These are phyloP conservation scores for Aramus guarauna DNA, from an alignment of 2,113 vertebrate species.

Conservation along the genomic window DNA sequence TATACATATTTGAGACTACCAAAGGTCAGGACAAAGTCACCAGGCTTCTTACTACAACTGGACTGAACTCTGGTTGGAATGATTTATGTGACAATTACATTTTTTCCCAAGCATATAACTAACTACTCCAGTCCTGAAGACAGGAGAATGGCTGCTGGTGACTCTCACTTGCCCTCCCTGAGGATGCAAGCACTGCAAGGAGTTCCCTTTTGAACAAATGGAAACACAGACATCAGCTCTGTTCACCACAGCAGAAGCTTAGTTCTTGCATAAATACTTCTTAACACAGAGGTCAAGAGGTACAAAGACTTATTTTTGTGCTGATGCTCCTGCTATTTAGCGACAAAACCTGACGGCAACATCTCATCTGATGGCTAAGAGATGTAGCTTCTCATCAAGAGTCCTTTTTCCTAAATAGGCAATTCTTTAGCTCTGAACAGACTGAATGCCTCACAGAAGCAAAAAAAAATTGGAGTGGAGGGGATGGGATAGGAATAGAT, in stretches of 20 bases:
- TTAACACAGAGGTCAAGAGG: background rate
- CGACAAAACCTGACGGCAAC: background rate
- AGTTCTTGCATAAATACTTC: background rate
- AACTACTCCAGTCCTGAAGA: background rate
- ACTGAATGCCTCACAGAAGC: background rate
- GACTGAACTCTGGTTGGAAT: background rate
- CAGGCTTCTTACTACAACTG: background rate
- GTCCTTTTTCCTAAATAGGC: background rate
- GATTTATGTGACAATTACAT: background rate
- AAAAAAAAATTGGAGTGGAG: background rate
- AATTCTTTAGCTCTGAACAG: background rate
- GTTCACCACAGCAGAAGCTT: background rate
- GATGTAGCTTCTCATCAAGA: background rate
- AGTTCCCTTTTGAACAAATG: background rate
- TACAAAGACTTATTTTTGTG: background rate
- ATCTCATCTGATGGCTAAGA: background rate
- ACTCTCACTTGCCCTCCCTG: background rate
- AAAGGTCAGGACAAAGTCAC: slow-evolving; percentile 11
- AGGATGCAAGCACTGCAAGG: background rate
- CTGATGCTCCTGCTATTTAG: background rate
- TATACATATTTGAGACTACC: background rate
- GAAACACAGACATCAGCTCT: background rate
- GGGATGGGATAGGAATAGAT: background rate
- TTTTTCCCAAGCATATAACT: background rate
- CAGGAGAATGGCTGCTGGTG: background rate